phyloP scores from a whole-genome alignment of 1,140 invertebrate species.

The Dendrolimus kikuchii region DNA sequence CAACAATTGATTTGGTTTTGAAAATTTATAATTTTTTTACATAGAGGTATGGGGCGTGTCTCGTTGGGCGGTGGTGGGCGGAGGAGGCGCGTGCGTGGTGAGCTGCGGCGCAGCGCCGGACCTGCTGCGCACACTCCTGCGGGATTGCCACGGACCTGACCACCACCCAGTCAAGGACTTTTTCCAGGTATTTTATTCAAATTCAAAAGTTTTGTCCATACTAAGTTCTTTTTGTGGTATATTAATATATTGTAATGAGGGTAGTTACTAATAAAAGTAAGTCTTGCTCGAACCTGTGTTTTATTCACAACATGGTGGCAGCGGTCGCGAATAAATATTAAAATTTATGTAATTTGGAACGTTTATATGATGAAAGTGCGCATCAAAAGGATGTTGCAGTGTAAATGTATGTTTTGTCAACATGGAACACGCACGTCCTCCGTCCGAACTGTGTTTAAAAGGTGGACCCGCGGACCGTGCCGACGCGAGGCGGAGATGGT shows the following conservation, averaged over 20 bases:
- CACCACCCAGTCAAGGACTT: conserved; percentile 87
- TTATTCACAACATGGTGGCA: too few species aligned
- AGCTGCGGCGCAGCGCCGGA: conserved; percentile 90
- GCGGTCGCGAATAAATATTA: too few species aligned
- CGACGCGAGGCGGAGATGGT: conserved; percentile 16
- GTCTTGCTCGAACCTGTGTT: too few species aligned
- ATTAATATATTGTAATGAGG: too few species aligned
- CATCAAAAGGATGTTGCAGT: too few species aligned
- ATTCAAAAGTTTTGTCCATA: too few species aligned
- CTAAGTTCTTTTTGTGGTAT: too few species aligned
- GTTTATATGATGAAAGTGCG: too few species aligned
- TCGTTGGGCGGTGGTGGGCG: conserved; percentile 86
- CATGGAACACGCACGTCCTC: conserved; percentile 17
- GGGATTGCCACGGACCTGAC: conserved; percentile 88
- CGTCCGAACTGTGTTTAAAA: conserved; percentile 12
- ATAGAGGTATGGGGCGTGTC: conserved; percentile 51
- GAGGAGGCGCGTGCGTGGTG: conserved; percentile 89
- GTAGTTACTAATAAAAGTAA: too few species aligned
- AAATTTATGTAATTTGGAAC: too few species aligned
- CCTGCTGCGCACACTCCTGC: conserved; percentile 84
- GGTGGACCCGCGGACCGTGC: conserved; percentile 11
- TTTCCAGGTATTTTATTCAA: conserved; percentile 74
- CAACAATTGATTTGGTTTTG: too few species aligned
- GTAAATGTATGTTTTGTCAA: background rate
- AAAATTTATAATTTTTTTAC: background rate